These are phyloP conservation scores for Bufo gargarizans DNA, from an alignment of 2,113 vertebrate genomes.

Conservation along the genomic window DNA sequence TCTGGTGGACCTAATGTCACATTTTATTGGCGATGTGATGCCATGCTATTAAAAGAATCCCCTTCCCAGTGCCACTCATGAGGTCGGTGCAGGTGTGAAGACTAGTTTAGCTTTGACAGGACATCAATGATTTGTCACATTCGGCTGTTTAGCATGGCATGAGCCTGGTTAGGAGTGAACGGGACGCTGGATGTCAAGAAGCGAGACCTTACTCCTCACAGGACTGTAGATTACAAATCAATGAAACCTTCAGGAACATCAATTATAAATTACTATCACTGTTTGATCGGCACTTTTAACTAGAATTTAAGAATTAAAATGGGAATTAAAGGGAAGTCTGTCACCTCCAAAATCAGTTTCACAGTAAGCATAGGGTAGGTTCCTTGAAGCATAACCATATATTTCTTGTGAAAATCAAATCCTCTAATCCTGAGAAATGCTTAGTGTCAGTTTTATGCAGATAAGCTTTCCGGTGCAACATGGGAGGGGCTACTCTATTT, in stretches of 20 bases:
- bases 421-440: too few relatives aligned
- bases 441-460: too few relatives aligned
- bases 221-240: neutral
- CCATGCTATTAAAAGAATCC: neutral
- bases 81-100: neutral
- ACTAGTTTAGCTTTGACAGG: neutral
- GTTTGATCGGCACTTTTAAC: neutral
- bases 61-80: neutral
- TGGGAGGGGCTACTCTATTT: too few relatives aligned
- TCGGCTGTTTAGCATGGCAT: neutral
- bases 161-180: neutral
- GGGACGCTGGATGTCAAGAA: neutral
- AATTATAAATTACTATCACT: neutral
- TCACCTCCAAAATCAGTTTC: too few relatives aligned
- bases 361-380: too few relatives aligned
- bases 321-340: neutral
- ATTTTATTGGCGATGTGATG: neutral
- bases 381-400: too few relatives aligned
- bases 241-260: neutral
- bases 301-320: neutral
- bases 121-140: neutral
- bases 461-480: too few relatives aligned
- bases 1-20: neutral
- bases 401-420: too few relatives aligned
- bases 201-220: neutral